Evolutionary conservation across 2,888 invertebrate genomes (phyloP), one percentile per base, ranked within the genome.

Genomic region (Nudaria mundana): DNA sequence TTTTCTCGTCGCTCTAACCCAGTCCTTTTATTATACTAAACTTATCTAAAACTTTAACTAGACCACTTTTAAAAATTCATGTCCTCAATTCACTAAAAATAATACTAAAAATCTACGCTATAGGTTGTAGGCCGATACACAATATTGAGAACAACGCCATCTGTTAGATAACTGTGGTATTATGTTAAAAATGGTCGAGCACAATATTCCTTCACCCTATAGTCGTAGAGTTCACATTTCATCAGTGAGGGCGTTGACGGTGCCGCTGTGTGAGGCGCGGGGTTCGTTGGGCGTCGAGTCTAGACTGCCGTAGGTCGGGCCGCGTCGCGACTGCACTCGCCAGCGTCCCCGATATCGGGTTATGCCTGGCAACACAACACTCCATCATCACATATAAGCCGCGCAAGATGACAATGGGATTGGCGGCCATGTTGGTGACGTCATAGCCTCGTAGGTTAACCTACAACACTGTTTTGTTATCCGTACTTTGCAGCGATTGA

Each of bases 291-390:
- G 66, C 56, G 72, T 56, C 44, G 76, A 62, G 66, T 82, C 90
- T 89, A 91, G 81, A 91, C 91, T 91, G 91, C 91, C 90, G 91
- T 91, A 91, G 91, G 91, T 80, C 82, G 82, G 81, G 76, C 88
- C 87, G 77, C 85, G 77, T 71, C 78, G 74, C 71, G 76, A 66
- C 66, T 66, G 71, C 68, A 81, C 74, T 66, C 81, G 77, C 81
- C 76, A 76, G 66, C 83, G 82, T 73, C 83, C 81, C 81, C 86
- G 77, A 73, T 79, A 76, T 67, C 87, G 74, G 76, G 89, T 88
- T 89, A 89, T 85, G 89, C 89, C 89, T 89, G 76, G 31, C 43
- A 49, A 56, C 40, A 49, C 37, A 48, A 43, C 16, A 43, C 42
- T 43, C 30, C 34, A 16, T 34, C 34, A 26, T 34, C 34, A 34